Conservation (phyloP, 2,888 invertebrate species). For the Malthinus seriepunctatus region DNA sequence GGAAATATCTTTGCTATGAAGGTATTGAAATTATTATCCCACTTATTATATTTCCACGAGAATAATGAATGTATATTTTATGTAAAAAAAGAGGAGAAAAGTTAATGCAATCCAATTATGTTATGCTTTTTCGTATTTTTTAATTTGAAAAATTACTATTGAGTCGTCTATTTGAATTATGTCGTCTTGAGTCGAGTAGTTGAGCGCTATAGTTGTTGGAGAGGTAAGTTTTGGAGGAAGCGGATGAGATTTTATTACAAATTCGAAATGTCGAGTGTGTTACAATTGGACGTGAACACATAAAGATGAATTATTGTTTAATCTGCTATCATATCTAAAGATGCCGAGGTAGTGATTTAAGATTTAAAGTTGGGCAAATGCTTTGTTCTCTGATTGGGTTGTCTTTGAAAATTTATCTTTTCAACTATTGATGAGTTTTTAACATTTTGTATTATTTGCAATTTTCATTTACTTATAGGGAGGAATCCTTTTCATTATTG, state of each 20-base stretch:
- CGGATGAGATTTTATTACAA: background rate
- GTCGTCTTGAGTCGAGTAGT: too few species aligned
- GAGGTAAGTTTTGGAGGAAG: background rate
- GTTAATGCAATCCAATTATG: too few species aligned
- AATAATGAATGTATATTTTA: background rate
- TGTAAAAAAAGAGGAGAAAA: background rate
- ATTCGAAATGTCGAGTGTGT: conserved; percentile 2
- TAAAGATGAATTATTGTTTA: conserved; percentile 31
- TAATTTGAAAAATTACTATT: too few species aligned
- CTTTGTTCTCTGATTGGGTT: conserved; percentile 27
- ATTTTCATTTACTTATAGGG: conserved; percentile 13
- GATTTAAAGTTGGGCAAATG: conserved; percentile 24
- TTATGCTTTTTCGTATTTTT: too few species aligned
- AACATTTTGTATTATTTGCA: conserved; percentile 11
- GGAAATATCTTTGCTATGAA: conserved; percentile 4
- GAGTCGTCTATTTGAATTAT: too few species aligned
- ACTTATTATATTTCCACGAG: background rate
- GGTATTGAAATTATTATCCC: conserved; percentile 1
- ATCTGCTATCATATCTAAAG: conserved; percentile 26
- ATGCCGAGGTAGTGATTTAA: conserved; percentile 25
- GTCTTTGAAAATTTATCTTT: conserved; percentile 26
- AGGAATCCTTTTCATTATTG: conserved; percentile 8
- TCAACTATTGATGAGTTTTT: conserved; percentile 21
- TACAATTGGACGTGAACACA: conserved; percentile 9
- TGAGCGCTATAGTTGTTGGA: background rate